phyloP scores from a whole-genome alignment of 23 tunicate species.

The Ascidia mentula region DNA sequence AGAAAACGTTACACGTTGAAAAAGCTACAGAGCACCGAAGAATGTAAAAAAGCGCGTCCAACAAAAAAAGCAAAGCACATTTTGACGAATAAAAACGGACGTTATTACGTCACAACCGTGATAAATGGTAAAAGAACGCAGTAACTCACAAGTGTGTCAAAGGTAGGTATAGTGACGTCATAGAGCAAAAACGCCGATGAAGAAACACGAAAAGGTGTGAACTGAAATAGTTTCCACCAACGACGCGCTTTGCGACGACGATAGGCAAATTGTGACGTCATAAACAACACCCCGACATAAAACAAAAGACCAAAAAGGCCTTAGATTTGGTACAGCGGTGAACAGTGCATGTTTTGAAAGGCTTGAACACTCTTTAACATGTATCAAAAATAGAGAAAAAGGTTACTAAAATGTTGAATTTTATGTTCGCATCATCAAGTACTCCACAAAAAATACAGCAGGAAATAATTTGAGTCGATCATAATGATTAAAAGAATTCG shows the following conservation, averaged over 20 bases:
- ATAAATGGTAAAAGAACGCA: background rate
- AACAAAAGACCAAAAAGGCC: background rate
- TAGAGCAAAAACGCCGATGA: background rate
- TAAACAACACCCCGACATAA: background rate
- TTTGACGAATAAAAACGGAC: background rate
- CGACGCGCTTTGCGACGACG: background rate
- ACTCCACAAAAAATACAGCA: no score
- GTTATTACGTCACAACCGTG: background rate
- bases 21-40: no score
- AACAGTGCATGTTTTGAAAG: no score
- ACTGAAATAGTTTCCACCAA: conserved; percentile 1
- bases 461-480: no score
- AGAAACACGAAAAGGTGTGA: background rate
- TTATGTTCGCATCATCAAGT: no score
- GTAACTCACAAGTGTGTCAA: background rate
- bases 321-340: no score
- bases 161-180: background rate
- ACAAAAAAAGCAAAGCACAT: background rate
- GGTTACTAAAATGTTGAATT: no score
- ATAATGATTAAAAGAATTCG: no score
- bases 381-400: background rate
- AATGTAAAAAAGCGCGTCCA: background rate
- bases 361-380: background rate
- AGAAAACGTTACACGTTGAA: no score
- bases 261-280: conserved; percentile 5